Conservation (phyloP, 2,797 vertebrate genomes). For the Salarias fasciatus region DNA sequence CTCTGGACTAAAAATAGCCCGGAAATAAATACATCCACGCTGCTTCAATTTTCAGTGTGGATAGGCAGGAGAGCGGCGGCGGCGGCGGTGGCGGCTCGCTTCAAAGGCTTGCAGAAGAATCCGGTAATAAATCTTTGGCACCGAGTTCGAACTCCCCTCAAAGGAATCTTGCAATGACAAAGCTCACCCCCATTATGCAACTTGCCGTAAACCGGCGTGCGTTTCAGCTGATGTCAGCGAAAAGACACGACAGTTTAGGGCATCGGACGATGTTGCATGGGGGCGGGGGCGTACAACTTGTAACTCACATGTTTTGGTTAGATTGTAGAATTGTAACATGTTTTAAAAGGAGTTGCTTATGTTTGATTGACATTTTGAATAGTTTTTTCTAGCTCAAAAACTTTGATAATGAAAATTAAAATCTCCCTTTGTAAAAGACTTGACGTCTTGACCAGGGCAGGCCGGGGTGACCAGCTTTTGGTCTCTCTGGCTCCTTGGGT, state of each 20-base stretch:
- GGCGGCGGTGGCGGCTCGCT: constrained; percentile 45
- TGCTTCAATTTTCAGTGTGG: constrained; percentile 47
- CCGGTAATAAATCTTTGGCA: constrained; percentile 53
- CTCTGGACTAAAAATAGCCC: constrained; percentile 72
- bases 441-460: constrained; percentile 5
- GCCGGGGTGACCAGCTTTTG: constrained; percentile 13
- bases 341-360: too few species aligned
- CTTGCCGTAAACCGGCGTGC: constrained; percentile 7
- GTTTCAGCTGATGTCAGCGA: too few species aligned
- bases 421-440: too few species aligned
- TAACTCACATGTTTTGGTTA: too few species aligned
- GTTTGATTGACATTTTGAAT: too few species aligned
- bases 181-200: constrained; percentile 6
- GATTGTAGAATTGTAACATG: too few species aligned
- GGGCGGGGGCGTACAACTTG: too few species aligned
- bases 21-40: constrained; percentile 62
- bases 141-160: constrained; percentile 32
- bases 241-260: too few species aligned
- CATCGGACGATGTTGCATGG: too few species aligned
- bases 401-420: too few species aligned
- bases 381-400: too few species aligned
- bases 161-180: constrained; percentile 50
- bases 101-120: constrained; percentile 61
- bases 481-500: background rate
- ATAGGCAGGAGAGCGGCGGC: constrained; percentile 50